Evolutionary conservation across 1,140 invertebrate species (phyloP), one percentile per base, ranked within the genome.

Genomic region (Trichoplusia ni): DNA sequence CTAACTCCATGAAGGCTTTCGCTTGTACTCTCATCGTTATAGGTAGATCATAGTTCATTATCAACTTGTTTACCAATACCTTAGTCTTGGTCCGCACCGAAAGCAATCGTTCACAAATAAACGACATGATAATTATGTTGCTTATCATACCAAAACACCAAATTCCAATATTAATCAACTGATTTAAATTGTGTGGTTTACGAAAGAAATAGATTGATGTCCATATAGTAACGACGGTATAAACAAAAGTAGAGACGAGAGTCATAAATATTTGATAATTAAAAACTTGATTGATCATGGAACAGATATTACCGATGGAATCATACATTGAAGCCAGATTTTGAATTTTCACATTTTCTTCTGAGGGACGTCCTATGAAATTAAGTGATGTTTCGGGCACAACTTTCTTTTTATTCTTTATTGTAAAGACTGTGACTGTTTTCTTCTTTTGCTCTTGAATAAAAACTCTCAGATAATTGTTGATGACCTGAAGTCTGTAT

Each of bases 1-100:
- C 69, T 3, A 82, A 38, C 21, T 81, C 60, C 63, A 77, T 73
- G 42, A 84, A 81, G 3, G 69, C 68, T 62, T 84, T 82, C 4
- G 82, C 80, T 65, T 44, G 40, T 4, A 23, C 1, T 6, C 77
- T 62, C 56, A 75, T 77, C n/a, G 11, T 37, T 14, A 51, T 49
- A 0, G 77, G 73, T 4, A 81, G 47, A 6, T 73, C 60, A 37
- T 77, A 78, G 33, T 79, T 67, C 71, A 75, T 81, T 14, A 80
- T 67, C 16, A 82, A 64, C 29, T 76, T 71, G 29, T 76, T 81
- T 4, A 80, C 63, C 2, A 78, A 58, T 25, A 75, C 37, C 58
- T 71, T 73, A 0, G 74, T 80, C 2, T 38, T 18, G 2, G 67
- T 75, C 33, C 73, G 63, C 27, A 54, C 73, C 63, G 49, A 23